Evolutionary conservation across 2,113 vertebrate genomes (phyloP).

Genomic region (Gymnobelideus leadbeateri): DNA sequence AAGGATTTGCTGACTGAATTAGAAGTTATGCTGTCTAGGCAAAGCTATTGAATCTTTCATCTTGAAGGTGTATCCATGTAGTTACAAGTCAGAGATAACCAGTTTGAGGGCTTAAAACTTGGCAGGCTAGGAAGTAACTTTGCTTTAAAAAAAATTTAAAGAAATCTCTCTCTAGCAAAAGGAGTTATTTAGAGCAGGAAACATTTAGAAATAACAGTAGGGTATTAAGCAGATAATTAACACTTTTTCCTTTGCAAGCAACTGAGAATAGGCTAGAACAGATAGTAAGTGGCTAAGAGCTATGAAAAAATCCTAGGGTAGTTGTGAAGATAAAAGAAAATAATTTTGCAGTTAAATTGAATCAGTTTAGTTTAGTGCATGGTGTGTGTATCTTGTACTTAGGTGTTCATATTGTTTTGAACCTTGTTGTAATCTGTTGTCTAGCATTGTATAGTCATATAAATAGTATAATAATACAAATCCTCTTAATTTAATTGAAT

Average conservation of each 20-base stretch:
- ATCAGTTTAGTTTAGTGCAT: neutral
- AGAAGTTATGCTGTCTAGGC: neutral
- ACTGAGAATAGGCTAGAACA: neutral
- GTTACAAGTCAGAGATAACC: neutral
- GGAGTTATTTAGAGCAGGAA: neutral
- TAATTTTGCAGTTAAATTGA: neutral
- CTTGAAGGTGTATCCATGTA: neutral
- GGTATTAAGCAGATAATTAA: neutral
- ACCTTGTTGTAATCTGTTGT: neutral
- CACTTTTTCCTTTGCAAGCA: neutral
- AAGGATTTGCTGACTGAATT: neutral
- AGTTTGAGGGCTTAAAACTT: neutral
- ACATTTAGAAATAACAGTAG: neutral
- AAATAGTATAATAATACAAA: neutral
- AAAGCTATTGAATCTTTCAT: neutral
- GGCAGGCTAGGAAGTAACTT: neutral
- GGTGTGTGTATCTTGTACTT: neutral
- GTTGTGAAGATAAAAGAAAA: neutral
- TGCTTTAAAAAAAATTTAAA: neutral
- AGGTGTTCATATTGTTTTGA: neutral
- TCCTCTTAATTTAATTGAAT: neutral
- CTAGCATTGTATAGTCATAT: neutral
- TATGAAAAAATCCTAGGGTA: neutral
- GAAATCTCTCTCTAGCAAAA: neutral
- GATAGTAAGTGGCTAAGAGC: neutral